Base-by-base conservation (phyloP, 2,113 vertebrate species). In the Alexandromys fortis region DNA sequence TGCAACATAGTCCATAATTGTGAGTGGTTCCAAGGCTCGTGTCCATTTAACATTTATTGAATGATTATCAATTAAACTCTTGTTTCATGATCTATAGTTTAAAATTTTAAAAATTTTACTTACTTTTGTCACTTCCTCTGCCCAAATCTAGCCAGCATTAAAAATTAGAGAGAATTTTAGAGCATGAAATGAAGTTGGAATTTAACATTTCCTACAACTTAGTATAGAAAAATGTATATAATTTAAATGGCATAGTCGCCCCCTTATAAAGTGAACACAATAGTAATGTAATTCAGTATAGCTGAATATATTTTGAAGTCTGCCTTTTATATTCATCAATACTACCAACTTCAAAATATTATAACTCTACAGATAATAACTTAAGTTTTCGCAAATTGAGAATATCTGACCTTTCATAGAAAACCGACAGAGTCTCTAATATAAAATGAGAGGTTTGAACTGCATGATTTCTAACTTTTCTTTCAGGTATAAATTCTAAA, bases 111-210 rank as follows among this genome's bases (percentile, higher is more conserved):
- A 98, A 98, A 97, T 98, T 99, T 98, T 99, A 99, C 99, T 99
- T 99, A 99, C 99, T 99, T 99, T 99, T 9, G 99, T 99, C 98
- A 99, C 99, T 98, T 99, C 99, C 98, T 99, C 99, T 98, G 99
- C 98, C 99, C 99, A 99, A 98, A 99, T 99, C 99, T 99, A 99
- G 99, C 96, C 98, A 99, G 99, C 98, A 98, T 99, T 99, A 97
- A 98, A 98, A 98, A 98, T 97, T 86, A 94, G 87, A 97, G 87
- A 97, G 72, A 89, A 86, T 90, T 97, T 97, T 83, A 97, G 19
- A 98, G 35, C 96, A 92, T 73, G 92, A 97, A 98, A 97, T 86
- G 94, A 96, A 96, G 96, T 96, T 96, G 97, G 95, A 94, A 96
- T 96, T 98, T 94, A 97, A 90, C 88, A 97, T 97, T 97, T 97